Conservation (phyloP, 2,888 invertebrate genomes). For the Calameuta filiformis region DNA sequence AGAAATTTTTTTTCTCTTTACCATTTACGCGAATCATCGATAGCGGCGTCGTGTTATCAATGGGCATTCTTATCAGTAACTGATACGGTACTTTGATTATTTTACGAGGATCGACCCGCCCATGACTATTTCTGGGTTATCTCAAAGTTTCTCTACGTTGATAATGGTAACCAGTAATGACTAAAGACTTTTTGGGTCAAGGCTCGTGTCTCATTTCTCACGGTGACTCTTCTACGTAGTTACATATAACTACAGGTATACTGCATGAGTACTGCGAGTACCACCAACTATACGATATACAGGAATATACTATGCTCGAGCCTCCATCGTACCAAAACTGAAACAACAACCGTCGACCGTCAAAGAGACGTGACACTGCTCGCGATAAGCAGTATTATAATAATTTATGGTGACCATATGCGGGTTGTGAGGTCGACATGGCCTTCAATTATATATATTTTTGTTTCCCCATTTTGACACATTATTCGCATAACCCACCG, state of each 20-base stretch:
- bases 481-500: too few relatives aligned
- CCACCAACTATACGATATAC: not conserved
- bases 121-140: not conserved
- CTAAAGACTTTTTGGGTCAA: not conserved
- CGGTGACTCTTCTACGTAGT: not conserved
- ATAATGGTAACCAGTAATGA: not conserved
- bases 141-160: not conserved
- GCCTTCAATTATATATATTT: too few relatives aligned
- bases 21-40: not conserved
- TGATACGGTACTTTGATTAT: not conserved
- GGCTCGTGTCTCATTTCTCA: not conserved
- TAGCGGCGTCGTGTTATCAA: not conserved
- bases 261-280: not conserved
- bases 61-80: not conserved
- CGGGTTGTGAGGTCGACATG: too few relatives aligned
- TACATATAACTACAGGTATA: not conserved
- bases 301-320: not conserved
- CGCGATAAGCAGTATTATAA: not conserved
- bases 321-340: not conserved
- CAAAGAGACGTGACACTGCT: not conserved
- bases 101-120: not conserved
- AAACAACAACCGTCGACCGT: not conserved
- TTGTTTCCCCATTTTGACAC: too few relatives aligned
- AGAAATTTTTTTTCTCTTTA: not conserved
- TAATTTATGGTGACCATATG: too few relatives aligned